A percentile compares a stretch with the other conserved stretches of the same genome.
Conservation (phyloP, 2,797 vertebrate genomes). For the Cuculus canorus region DNA sequence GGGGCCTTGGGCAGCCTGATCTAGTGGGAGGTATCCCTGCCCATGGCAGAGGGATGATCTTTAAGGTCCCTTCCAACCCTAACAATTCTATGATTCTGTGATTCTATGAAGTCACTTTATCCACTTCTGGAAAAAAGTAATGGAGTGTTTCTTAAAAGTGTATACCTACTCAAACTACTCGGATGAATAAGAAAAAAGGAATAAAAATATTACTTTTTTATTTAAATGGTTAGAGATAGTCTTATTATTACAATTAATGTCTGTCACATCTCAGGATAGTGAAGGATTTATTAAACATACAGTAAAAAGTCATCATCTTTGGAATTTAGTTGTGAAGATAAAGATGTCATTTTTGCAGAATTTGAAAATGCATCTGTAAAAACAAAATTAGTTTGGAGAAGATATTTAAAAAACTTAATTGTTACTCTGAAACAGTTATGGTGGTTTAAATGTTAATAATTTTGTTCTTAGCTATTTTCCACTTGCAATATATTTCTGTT, state of each 20-base stretch:
- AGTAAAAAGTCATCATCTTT: not conserved
- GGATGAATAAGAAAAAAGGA: not conserved
- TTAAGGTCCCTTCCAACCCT: no score
- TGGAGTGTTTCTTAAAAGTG: not conserved
- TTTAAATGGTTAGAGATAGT: not conserved
- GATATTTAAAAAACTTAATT: not conserved
- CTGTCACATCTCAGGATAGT: not conserved
- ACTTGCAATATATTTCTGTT: slow-evolving; percentile 47
- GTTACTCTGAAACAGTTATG: not conserved
- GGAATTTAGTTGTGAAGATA: not conserved
- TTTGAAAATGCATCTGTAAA: not conserved
- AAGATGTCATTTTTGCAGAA: not conserved
- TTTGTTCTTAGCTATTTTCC: slow-evolving; percentile 44
- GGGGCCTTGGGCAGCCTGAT: no score
- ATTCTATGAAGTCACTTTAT: not conserved
- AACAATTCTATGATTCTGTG: no score
- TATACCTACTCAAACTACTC: not conserved
- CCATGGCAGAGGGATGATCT: no score
- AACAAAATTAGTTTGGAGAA: not conserved
- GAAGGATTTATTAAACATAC: not conserved
- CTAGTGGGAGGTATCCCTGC: no score
- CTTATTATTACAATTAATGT: not conserved
- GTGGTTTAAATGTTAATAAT: slow-evolving; percentile 36
- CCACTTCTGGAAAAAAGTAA: not conserved
- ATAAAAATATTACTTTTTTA: not conserved